phyloP scores from a whole-genome alignment of 2,888 invertebrate species.

The Apoda limacodes region DNA sequence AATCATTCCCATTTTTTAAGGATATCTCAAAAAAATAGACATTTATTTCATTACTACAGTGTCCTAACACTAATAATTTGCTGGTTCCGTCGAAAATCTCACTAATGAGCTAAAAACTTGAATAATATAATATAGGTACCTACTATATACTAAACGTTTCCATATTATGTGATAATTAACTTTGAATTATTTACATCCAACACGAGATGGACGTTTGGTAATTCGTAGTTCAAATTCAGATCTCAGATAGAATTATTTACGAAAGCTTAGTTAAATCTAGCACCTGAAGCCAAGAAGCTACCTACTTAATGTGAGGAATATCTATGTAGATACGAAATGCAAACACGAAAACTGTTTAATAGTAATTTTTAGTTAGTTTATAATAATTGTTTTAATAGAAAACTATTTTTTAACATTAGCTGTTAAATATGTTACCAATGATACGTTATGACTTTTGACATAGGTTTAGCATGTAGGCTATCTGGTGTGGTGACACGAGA shows the following conservation, averaged over 20 bases:
- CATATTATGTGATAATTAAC: constrained; percentile 56
- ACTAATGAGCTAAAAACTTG: no score
- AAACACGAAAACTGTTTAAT: no score
- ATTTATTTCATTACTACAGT: no score
- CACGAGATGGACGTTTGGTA: constrained; percentile 45
- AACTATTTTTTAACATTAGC: constrained; percentile 51
- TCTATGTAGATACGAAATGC: no score
- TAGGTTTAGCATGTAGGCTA: not conserved
- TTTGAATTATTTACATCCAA: constrained; percentile 48
- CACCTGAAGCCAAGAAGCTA: constrained; percentile 65
- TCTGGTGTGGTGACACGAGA: constrained; percentile 33
- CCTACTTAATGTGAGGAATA: no score
- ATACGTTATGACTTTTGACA: constrained; percentile 33
- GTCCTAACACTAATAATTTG: no score
- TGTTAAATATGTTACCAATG: constrained; percentile 64
- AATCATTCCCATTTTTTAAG: no score
- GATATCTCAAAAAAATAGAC: no score
- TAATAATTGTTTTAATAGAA: constrained; percentile 35
- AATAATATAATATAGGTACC: no score
- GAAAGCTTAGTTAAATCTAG: constrained; percentile 56
- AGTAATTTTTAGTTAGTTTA: constrained; percentile 18
- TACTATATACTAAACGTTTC: constrained; percentile 36
- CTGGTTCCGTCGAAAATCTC: no score
- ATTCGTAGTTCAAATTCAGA: constrained; percentile 65
- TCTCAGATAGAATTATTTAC: constrained; percentile 61